These are phyloP conservation scores for Steromphala cineraria DNA, from an alignment of 2,888 invertebrate genomes.

Conservation along the genomic window DNA sequence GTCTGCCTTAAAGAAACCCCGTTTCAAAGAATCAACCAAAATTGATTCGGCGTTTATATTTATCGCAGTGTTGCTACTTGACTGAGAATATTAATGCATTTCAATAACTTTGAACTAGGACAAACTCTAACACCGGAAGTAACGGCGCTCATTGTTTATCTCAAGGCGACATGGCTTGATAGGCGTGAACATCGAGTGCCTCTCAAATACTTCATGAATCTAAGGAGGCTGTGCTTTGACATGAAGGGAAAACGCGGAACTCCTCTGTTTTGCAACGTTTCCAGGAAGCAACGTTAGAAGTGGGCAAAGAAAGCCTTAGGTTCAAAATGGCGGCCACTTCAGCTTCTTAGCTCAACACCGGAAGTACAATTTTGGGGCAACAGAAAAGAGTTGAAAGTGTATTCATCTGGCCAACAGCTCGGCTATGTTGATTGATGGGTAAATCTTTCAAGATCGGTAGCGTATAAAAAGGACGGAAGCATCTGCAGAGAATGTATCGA, in stretches of 20 bases:
- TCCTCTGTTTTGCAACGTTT: background rate
- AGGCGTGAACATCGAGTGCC: background rate
- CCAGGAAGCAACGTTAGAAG: background rate
- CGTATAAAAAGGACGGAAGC: background rate
- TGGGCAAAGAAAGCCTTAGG: background rate
- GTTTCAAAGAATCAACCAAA: too few relatives aligned
- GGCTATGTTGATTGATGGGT: background rate
- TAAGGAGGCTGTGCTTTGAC: background rate
- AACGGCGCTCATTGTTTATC: background rate
- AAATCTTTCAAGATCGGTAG: background rate
- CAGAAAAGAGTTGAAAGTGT: background rate
- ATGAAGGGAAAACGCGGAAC: background rate
- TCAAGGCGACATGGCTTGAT: background rate
- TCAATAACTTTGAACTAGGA: background rate
- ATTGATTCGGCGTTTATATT: too few relatives aligned
- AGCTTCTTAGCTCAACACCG: background rate
- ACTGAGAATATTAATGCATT: background rate
- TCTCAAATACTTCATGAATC: background rate
- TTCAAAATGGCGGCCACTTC: slow-evolving; percentile 9
- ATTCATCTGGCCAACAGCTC: background rate
- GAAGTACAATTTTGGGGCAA: background rate
- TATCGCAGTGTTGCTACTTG: too few relatives aligned
- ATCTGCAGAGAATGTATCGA: slow-evolving; percentile 1
- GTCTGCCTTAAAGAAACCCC: too few relatives aligned
- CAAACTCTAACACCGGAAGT: background rate